phyloP scores from a whole-genome alignment of 1,140 invertebrate genomes.

The Pseudomyrmex concolor region DNA sequence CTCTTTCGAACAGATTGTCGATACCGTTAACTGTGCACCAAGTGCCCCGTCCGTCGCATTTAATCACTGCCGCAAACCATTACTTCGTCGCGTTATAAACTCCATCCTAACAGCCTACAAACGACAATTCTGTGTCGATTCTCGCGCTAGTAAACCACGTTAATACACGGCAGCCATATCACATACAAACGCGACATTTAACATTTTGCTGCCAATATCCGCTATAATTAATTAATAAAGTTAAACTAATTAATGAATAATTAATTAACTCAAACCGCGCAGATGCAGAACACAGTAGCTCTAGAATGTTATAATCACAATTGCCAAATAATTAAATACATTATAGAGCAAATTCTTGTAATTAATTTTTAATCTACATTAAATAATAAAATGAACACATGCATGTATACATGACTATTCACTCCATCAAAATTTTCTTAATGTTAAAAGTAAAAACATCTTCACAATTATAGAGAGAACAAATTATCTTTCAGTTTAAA shows the following conservation, averaged over 20 bases:
- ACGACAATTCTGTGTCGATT: conserved; percentile 37
- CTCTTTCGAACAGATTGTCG: conserved; percentile 31
- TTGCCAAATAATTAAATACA: conserved; percentile 14
- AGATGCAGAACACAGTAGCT: neutral
- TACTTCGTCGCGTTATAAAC: conserved; percentile 64
- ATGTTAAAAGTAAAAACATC: neutral
- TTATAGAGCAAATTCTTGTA: neutral
- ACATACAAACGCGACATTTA: conserved; percentile 4
- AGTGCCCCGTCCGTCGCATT: conserved; percentile 49
- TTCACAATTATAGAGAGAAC: neutral
- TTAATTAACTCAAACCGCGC: conserved; percentile 9
- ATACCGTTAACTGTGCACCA: conserved; percentile 48
- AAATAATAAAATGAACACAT: neutral
- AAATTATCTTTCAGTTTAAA: neutral
- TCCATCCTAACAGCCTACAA: conserved; percentile 52
- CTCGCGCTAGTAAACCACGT: conserved; percentile 8
- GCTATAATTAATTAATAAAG: conserved; percentile 42
- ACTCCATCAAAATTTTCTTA: neutral
- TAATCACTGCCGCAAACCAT: conserved; percentile 66
- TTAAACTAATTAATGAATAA: conserved; percentile 35
- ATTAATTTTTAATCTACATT: conserved; percentile 13
- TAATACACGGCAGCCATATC: neutral
- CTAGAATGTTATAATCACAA: conserved; percentile 7
- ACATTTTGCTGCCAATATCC: conserved; percentile 18
- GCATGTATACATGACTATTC: no score